Base-by-base conservation (phyloP, 2,888 invertebrate species). In the Lasioglossum lativentre region DNA sequence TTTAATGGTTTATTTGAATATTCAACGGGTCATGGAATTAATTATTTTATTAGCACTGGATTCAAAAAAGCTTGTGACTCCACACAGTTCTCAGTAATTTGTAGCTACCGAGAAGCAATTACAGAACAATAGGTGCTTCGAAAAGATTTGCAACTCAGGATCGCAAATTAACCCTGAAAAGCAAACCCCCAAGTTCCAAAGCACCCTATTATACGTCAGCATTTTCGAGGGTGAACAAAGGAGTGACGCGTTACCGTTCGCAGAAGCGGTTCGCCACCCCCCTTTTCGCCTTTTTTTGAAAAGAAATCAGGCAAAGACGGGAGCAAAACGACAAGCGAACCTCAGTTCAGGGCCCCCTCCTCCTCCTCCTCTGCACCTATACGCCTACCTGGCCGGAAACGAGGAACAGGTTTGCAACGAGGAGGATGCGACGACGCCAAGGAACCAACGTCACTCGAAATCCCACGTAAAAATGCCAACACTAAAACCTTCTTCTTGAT, bases 341-440 rank as follows among this genome's bases (percentile, higher is more conserved):
- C 63, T 8, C 10, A 40, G 4, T 30, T 23, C 47, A 42, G 56
- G 42, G 56, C 63, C 59, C 42, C 77, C 77, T 66, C 73, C 52
- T 66, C 73, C 52, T 59, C 68, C 16, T 42, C 19, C 34, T 27
- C 76, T 75, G 72, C 79, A 52, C 52, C 52, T 23, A 52, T 81
- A 78, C 81, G 79, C 80, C 52, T 82, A 87, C 79, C 75, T 83
- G 75, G 38, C 42, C 75, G 78, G 73, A 87, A 85, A 78, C 71
- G 30, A 47, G 77, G 79, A 88, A 86, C 83, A 78, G 83, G 80
- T 82, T 86, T 83, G 66, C 56, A 68, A 23, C 40, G 47, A 30
- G 8, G 10, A 52, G 52, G 23, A 52, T 52, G 8, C 52, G 8
- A 52, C 52, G 52, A 52, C 23, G 23, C 23, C 14, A 68, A 77